Base-by-base conservation (phyloP, 37 sponge, comb jelly and placozoan genomes). In the Halichondria panicea region DNA sequence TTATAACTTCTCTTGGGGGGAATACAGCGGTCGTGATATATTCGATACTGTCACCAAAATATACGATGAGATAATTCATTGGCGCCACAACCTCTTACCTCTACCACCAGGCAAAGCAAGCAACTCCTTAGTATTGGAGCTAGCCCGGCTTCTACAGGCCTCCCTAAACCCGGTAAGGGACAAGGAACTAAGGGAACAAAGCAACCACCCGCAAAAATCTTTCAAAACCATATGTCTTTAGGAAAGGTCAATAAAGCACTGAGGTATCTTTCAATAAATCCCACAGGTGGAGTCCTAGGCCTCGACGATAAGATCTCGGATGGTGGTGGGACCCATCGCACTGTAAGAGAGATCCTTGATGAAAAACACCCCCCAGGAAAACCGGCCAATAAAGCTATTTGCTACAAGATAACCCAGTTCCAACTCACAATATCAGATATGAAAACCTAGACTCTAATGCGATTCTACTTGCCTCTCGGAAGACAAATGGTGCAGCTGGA, bases 211-310 rank as follows among this genome's bases (percentile, higher is more conserved):
- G 72, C 52, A 18, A n/a, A 35, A 12, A 53, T 19, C 25, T 81
- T 81, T 48, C 21, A 15, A 15, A n/a, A 41, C 12, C 55, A 66
- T 36, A 83, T 75, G 70, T 38, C 35, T 3, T 15, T 66, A 58
- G 84, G 84, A 12, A 83, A 83, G 18, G 82, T 81, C 3, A 41
- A 38, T 0, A 53, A 30, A 33, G 82, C 82, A 12, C 55, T 81
- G 57, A 71, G 44, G 34, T 73, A 65, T 5, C 66, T 73, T 0
- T 80, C 81, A 25, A 22, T 44, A 43, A 36, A 69, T 30, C 7
- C 64, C 8, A 33, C n/a, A 42, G 58, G 59, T 27, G 81, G 72
- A 55, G 64, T 62, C 4, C 48, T 70, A 19, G 22, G 64, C 5
- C 72, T 80, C 12, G 64, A 70, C n/a, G 63, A 70, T 36, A 12